Evolutionary conservation across 2,113 vertebrate species (phyloP).

Genomic region (Dromaius novaehollandiae): DNA sequence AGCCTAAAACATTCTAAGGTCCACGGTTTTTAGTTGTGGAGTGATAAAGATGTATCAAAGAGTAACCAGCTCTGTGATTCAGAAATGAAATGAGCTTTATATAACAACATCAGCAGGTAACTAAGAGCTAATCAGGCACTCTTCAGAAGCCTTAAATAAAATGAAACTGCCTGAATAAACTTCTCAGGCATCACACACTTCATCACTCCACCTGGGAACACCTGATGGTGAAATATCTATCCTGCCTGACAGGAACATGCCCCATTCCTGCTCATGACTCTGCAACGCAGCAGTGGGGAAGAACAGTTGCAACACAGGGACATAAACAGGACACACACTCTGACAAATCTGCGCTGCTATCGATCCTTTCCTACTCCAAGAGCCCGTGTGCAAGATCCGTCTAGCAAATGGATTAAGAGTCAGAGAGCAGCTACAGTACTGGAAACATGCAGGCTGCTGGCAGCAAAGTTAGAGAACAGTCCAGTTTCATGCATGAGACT

Average conservation of each 20-base stretch:
- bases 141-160: background rate
- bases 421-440: background rate
- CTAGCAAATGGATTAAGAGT: background rate
- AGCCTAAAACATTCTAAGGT: background rate
- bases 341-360: rapidly evolving
- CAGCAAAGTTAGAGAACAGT: background rate
- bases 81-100: background rate
- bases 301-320: background rate
- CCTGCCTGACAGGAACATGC: background rate
- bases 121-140: background rate
- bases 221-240: background rate
- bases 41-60: background rate
- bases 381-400: background rate
- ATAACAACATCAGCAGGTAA: background rate
- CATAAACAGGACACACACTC: rapidly evolving
- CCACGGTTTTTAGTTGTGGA: background rate
- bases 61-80: background rate
- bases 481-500: background rate
- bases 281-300: background rate
- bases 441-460: background rate
- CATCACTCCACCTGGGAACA: background rate
- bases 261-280: background rate
- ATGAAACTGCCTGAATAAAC: background rate
- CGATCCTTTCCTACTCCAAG: background rate
- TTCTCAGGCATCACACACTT: background rate